Base-by-base conservation (phyloP, 2,797 vertebrate genomes). In the Thripadectes ignobilis region DNA sequence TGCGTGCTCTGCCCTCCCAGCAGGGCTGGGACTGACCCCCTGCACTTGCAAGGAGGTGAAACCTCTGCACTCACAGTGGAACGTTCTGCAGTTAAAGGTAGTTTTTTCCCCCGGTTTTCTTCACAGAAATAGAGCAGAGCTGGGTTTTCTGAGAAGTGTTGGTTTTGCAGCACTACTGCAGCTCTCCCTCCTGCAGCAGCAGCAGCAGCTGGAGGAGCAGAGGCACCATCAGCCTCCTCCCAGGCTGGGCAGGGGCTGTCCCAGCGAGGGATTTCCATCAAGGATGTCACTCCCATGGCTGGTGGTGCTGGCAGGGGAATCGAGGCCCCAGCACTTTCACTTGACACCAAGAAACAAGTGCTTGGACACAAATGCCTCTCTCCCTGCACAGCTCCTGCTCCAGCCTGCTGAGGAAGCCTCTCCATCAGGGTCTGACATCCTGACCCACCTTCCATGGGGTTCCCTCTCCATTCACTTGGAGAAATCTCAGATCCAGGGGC, bases 21-120 rank as follows among this genome's bases (percentile, higher is more conserved):
- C 21, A 0, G 0, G 1, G 57, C 73, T 0, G 0, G 13, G 43
- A 66, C 34, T 6, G 24, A 65, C 38, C 61, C 34, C 1, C 0
- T 30, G 83, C 45, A 21, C 61, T 58, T 8, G 0, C 7, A 2
- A 32, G 0, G 0, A 12, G 46, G 6, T 4, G 76, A 95, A 95
- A 93, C 91, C 69, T 73, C 45, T 8, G 7, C 30, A 29, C 51
- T 41, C 22, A 2, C 39, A 80, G 36, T 27, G 76, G 79, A 91
- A 96, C 59, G 18, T 55, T 85, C 52, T 69, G 46, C 94, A 63
- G 89, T 66, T 96, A 26, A 66, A 36, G 27, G 82, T 66, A 43
- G 36, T 88, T 83, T 83, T 32, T 32, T 20, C 78, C 81, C 73
- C 49, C 24, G 6, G 12, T 51, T 88, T 32, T 49, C 34, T 83